Conservation (phyloP, 2,797 vertebrate species). For the Enteromius mattozi region DNA sequence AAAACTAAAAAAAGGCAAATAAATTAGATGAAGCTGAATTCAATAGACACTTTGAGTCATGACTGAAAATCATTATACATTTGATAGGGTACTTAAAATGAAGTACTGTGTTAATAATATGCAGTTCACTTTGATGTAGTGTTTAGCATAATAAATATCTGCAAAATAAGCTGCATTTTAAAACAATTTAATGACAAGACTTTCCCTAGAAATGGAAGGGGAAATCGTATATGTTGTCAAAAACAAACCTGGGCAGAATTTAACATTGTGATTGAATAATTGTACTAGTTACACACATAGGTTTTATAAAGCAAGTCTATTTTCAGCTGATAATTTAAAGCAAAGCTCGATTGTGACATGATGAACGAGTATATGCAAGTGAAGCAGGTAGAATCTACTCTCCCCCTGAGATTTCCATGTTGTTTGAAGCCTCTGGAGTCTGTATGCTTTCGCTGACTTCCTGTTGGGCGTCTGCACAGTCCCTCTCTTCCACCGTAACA, state of each 20-base stretch:
- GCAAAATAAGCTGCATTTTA: neutral
- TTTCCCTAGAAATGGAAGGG: neutral
- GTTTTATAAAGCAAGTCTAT: neutral
- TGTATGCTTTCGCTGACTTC: slow-evolving; percentile 53
- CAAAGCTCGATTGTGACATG: neutral
- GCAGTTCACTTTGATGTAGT: neutral
- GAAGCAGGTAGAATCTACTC: slow-evolving; percentile 39
- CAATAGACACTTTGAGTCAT: slow-evolving; percentile 8
- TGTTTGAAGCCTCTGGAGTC: slow-evolving; percentile 39
- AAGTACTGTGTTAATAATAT: neutral
- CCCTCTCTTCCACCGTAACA: slow-evolving; percentile 26
- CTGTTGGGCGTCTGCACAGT: slow-evolving; percentile 20
- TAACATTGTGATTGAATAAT: neutral
- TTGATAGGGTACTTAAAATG: neutral
- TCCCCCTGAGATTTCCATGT: slow-evolving; percentile 41
- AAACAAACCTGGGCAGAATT: neutral
- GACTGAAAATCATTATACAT: neutral
- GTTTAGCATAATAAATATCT: slow-evolving; percentile 10
- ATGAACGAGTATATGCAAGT: neutral
- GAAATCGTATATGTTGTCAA: neutral
- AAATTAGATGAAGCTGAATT: neutral
- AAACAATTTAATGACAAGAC: neutral
- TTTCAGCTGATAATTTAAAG: neutral
- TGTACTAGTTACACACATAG: neutral
- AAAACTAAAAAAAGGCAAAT: neutral